These are phyloP conservation scores for Drosophila paramelanica DNA, from an alignment of 2,888 invertebrate species.

Conservation along the genomic window DNA sequence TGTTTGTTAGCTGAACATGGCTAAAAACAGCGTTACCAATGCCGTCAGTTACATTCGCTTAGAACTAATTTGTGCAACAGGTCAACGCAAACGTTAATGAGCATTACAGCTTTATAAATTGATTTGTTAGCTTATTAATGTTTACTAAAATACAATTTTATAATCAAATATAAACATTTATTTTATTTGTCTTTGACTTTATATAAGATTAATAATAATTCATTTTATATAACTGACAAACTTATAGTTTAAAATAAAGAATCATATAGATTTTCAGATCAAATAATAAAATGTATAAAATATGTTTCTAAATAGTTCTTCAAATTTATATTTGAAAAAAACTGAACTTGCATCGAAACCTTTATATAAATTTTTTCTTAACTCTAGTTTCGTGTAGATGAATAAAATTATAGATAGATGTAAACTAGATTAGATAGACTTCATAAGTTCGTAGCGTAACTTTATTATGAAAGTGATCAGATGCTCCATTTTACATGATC, in stretches of 20 bases:
- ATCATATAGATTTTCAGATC: too few species aligned
- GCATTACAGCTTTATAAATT: slow-evolving; percentile 10
- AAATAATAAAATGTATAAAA: too few species aligned
- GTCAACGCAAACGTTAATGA: slow-evolving; percentile 11
- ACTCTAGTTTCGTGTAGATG: neutral
- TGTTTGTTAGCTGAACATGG: slow-evolving; percentile 16
- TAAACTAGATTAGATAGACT: neutral
- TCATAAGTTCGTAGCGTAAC: neutral
- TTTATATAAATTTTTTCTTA: too few species aligned
- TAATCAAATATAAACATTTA: neutral
- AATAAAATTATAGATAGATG: neutral
- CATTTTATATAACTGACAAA: too few species aligned
- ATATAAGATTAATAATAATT: too few species aligned
- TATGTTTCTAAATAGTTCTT: too few species aligned
- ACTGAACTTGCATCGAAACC: too few species aligned
- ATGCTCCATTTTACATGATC: neutral
- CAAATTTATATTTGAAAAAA: too few species aligned
- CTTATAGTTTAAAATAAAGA: neutral
- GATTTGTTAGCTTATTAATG: slow-evolving; percentile 11
- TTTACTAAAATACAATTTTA: too few species aligned
- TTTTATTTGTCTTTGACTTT: too few species aligned
- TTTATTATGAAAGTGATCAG: neutral
- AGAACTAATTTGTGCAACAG: slow-evolving; percentile 12
- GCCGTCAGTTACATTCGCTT: neutral
- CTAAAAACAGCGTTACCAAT: slow-evolving; percentile 7